These are phyloP conservation scores for Cheilosia urbana DNA, from an alignment of 2,888 invertebrate species.

Conservation along the genomic window DNA sequence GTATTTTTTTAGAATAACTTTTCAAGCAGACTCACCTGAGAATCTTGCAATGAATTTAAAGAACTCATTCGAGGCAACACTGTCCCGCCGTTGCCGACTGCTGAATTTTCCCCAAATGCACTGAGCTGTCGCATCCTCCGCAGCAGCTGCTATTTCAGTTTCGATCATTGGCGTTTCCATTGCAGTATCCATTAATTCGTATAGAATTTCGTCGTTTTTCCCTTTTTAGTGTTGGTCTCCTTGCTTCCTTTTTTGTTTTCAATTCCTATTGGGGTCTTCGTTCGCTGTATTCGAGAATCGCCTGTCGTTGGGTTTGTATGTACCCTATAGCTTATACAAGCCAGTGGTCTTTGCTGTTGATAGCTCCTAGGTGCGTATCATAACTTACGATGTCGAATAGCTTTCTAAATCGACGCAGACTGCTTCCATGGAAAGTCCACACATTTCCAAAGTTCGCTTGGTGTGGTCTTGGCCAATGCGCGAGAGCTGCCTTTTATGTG, in stretches of 20 bases:
- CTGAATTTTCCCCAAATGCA: conserved; percentile 52
- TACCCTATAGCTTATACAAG: conserved; percentile 1
- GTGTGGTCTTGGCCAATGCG: conserved; percentile 17
- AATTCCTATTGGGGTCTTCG: conserved; percentile 53
- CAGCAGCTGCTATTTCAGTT: conserved; percentile 47
- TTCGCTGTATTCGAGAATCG: conserved; percentile 47
- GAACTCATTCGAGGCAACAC: conserved; percentile 59
- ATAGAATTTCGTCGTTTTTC: conserved; percentile 48
- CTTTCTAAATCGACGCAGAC: conserved; percentile 55
- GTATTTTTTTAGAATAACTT: background rate
- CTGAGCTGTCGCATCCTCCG: conserved; percentile 57
- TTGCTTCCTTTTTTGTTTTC: conserved; percentile 48
- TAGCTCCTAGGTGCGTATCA: conserved; percentile 44
- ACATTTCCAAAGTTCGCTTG: conserved; percentile 56
- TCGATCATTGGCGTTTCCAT: conserved; percentile 56
- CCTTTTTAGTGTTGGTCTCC: conserved; percentile 35
- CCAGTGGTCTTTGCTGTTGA: conserved; percentile 11
- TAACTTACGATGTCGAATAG: conserved; percentile 39
- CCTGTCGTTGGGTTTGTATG: conserved; percentile 31
- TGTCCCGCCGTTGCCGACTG: conserved; percentile 31
- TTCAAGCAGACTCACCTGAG: conserved; percentile 62
- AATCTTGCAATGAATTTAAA: conserved; percentile 65
- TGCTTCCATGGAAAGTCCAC: conserved; percentile 35
- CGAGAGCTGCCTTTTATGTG: conserved; percentile 32
- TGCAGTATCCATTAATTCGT: conserved; percentile 64